phyloP scores from a whole-genome alignment of 2,797 vertebrate species.

The Gobionotothen gibberifrons region DNA sequence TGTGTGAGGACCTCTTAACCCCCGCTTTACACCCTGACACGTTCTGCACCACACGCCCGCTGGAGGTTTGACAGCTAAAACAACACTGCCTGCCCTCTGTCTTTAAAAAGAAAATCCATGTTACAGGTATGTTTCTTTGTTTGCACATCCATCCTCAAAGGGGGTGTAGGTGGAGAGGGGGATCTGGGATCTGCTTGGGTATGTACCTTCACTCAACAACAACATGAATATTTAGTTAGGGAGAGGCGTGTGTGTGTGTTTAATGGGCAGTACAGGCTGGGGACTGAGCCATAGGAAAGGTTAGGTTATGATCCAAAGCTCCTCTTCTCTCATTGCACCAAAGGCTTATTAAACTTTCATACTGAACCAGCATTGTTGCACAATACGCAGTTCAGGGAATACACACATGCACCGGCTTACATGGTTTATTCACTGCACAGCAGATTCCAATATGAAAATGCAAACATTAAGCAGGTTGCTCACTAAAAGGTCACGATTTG shows the following conservation, averaged over 20 bases:
- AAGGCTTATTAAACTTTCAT: constrained; percentile 79
- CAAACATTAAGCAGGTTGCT: constrained; percentile 42
- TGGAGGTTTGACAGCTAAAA: constrained; percentile 28
- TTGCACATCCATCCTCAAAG: constrained; percentile 36
- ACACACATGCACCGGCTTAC: constrained; percentile 36
- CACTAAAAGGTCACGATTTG: constrained; percentile 53
- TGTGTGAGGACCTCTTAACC: constrained; percentile 43
- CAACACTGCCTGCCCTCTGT: constrained; percentile 23
- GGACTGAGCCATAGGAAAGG: constrained; percentile 30
- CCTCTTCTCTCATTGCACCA: constrained; percentile 68
- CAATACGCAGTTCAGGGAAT: constrained; percentile 55
- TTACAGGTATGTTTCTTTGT: constrained; percentile 35
- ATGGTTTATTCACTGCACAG: constrained; percentile 57
- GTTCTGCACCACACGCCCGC: constrained; percentile 4
- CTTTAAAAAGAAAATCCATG: neutral
- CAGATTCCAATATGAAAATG: constrained; percentile 54
- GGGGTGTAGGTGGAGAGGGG: constrained; percentile 9
- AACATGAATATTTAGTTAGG: constrained; percentile 65
- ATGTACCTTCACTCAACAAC: constrained; percentile 44
- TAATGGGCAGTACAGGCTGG: constrained; percentile 52
- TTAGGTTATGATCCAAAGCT: constrained; percentile 68
- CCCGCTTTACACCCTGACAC: constrained; percentile 38
- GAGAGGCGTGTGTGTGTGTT: constrained; percentile 54
- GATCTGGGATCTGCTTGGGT: constrained; percentile 16
- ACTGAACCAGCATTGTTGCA: constrained; percentile 59